Base-by-base conservation (phyloP, 2,113 vertebrate species). In the Gymnocephalus cernua region DNA sequence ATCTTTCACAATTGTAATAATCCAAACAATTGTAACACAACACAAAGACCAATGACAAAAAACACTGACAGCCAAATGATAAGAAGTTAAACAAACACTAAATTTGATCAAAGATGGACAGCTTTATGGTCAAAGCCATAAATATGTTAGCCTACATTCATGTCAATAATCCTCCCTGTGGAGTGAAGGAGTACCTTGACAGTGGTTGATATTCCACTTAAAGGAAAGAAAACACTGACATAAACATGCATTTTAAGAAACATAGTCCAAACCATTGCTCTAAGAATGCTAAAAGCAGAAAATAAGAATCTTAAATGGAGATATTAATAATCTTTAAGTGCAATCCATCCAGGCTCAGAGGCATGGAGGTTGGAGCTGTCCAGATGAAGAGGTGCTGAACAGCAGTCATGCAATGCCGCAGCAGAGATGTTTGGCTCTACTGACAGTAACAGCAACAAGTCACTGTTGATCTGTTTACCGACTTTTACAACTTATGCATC, bases 191-290 rank as follows among this genome's bases (percentile, higher is more conserved):
- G 79, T 68, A 75, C 78, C 68, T 88, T 85, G 84, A 88, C 83
- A 87, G 89, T 89, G 86, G 89, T 89, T 90, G 84, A 78, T 90
- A 91, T 89, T 92, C 87, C 86, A 65, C 44, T 71, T 65, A 87
- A 92, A 93, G 63, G 48, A 51, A 87, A 88, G 81, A 80, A 86
- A 87, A 93, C 88, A 93, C 86, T 89, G 91, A 94, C 92, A 95
- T 88, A 89, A 94, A 95, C 95, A 96, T 96, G 95, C 95, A 93
- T 87, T 92, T 92, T 86, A 92, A 92, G 89, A 90, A 93, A 89
- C 89, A 88, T 91, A 80, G 82, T 90, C 86, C 84, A 91, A 92
- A 92, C 69, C 86, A 85, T 92, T 89, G 88, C 90, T 92, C 94
- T 89, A 93, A 92, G 90, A 94, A 92, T 89, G 88, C 89, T 92